Evolutionary conservation across 2,113 vertebrate species (phyloP).

Genomic region (Marcusenius ussheri): DNA sequence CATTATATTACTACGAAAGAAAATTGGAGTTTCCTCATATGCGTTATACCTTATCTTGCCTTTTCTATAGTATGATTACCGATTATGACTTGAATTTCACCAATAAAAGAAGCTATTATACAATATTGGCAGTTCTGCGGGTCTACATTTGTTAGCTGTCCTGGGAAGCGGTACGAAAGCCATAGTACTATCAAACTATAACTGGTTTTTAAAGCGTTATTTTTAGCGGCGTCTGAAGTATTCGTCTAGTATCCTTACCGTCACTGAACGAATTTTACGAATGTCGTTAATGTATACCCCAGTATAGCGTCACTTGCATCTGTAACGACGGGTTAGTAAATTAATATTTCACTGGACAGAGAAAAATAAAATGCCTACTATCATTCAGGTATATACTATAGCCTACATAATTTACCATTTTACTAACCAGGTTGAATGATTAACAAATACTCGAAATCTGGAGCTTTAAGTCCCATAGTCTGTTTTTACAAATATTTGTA

Average conservation of each 20-base stretch:
- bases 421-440: neutral
- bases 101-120: neutral
- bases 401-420: neutral
- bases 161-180: neutral
- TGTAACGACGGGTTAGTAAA: neutral
- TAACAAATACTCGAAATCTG: neutral
- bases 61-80: neutral
- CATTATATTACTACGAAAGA: neutral
- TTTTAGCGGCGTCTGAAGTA: neutral
- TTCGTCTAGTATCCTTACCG: neutral
- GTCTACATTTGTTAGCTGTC: neutral
- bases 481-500: neutral
- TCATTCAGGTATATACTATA: neutral
- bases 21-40: neutral
- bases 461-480: neutral
- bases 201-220: neutral
- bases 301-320: neutral
- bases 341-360: neutral
- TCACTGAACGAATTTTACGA: neutral
- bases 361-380: neutral
- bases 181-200: neutral
- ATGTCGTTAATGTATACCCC: neutral
- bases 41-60: neutral
- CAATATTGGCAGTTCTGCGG: neutral
- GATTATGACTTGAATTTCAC: neutral